Percentiles rank a stretch among this genome's conserved stretches.
phyloP scores from a whole-genome alignment of 2,797 vertebrate species.

The Smutsia gigantea region DNA sequence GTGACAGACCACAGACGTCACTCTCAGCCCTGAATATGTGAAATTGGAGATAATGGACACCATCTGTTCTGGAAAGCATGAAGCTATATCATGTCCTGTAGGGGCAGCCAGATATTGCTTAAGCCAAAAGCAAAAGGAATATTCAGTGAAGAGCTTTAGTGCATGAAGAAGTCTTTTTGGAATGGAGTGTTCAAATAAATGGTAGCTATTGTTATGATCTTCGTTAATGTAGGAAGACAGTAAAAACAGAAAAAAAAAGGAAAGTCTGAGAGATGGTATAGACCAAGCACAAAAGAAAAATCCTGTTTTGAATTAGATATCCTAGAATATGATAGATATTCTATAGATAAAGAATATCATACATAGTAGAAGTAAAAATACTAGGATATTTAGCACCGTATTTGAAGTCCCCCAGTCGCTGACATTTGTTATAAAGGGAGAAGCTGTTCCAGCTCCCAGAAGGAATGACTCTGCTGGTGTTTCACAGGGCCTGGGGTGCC shows the following conservation, averaged over 20 bases:
- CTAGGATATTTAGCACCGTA: neutral
- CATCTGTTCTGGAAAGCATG: neutral
- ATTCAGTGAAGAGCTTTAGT: neutral
- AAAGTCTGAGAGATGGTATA: neutral
- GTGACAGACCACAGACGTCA: fast-evolving
- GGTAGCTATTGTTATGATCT: neutral
- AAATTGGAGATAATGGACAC: neutral
- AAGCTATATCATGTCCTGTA: neutral
- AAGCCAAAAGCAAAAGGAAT: neutral
- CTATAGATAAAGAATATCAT: neutral
- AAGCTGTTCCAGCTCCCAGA: neutral
- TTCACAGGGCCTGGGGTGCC: neutral
- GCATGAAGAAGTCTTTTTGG: neutral
- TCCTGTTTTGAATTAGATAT: neutral
- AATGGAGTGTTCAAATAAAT: neutral
- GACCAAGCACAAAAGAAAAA: neutral
- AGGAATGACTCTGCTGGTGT: neutral
- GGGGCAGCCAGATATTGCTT: neutral
- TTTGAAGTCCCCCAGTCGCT: neutral
- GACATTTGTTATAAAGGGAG: neutral
- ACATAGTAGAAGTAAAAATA: neutral
- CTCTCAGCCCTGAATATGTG: fast-evolving
- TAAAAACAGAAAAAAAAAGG: neutral
- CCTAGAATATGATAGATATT: neutral
- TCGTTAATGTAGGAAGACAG: neutral